A percentile compares a stretch with the other conserved stretches of the same genome.
Conservation (phyloP, 2,888 invertebrate genomes). For the Stratiomys singularior region DNA sequence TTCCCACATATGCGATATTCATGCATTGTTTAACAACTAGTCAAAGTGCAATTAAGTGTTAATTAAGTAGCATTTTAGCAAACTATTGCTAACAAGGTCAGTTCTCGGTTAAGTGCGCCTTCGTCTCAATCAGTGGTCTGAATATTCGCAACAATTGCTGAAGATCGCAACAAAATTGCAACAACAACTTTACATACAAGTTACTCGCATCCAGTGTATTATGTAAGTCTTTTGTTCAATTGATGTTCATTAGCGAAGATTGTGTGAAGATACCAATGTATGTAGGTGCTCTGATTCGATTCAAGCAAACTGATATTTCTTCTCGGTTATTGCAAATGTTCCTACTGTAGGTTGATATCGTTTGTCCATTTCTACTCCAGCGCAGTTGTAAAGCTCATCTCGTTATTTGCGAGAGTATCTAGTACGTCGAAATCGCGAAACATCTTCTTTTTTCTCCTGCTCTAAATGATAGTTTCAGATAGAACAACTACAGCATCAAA, state of each 20-base stretch:
- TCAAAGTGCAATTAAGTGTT: constrained; percentile 13
- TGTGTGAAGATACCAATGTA: not conserved
- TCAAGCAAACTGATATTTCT: not conserved
- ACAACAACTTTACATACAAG: not conserved
- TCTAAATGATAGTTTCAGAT: too few relatives aligned
- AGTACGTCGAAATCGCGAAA: too few relatives aligned
- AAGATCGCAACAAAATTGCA: not conserved
- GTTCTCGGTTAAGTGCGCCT: not conserved
- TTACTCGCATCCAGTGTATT: not conserved
- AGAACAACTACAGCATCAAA: too few relatives aligned
- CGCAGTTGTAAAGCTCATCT: too few relatives aligned
- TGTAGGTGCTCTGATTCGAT: constrained; percentile 27
- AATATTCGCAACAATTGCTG: not conserved
- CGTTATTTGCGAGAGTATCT: too few relatives aligned
- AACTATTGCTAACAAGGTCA: constrained; percentile 1
- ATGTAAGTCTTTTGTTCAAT: constrained; percentile 28
- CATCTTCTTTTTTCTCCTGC: too few relatives aligned
- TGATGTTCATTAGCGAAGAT: constrained; percentile 10
- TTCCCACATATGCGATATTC: not conserved
- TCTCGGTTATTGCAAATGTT: not conserved
- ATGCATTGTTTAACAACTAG: not conserved
- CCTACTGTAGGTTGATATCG: too few relatives aligned
- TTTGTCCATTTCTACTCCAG: too few relatives aligned
- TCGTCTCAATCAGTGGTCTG: not conserved
- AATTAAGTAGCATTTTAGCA: constrained; percentile 3